These are phyloP conservation scores for Gambusia holbrooki DNA, from an alignment of 2,113 vertebrate genomes.

Conservation along the genomic window DNA sequence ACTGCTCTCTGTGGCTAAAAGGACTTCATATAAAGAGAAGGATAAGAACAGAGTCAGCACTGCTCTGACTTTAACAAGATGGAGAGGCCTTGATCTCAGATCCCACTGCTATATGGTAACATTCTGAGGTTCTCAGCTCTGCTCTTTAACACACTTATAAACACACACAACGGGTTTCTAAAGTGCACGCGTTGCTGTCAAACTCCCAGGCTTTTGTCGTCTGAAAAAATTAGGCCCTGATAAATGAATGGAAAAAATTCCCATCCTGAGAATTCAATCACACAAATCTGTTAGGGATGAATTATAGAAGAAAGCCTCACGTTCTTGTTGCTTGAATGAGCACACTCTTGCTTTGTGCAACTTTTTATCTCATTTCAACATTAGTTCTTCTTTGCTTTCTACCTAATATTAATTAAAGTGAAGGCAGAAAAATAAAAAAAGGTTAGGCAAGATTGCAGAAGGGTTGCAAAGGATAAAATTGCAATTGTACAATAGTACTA, in stretches of 20 bases:
- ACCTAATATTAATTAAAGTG: neutral
- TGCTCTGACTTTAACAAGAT: neutral
- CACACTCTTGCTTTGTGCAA: too few species aligned
- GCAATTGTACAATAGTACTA: neutral
- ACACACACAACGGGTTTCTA: too few species aligned
- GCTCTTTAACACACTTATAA: neutral
- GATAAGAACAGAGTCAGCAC: neutral
- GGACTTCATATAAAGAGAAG: neutral
- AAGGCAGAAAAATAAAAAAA: too few species aligned
- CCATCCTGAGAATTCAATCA: too few species aligned
- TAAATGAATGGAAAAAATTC: too few species aligned
- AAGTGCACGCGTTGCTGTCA: neutral
- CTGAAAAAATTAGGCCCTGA: neutral
- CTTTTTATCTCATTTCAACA: too few species aligned
- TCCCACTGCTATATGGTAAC: neutral
- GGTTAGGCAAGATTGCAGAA: too few species aligned
- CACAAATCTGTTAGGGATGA: too few species aligned
- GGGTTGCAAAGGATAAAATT: neutral
- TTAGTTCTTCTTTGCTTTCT: neutral
- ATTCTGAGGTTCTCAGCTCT: neutral
- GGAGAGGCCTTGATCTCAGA: neutral
- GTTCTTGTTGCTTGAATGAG: too few species aligned
- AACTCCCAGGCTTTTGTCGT: neutral
- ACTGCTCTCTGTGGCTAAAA: conserved; percentile 3
- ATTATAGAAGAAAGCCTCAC: too few species aligned